Base-by-base conservation (phyloP, 1,140 invertebrate species). In the Samia ricini region DNA sequence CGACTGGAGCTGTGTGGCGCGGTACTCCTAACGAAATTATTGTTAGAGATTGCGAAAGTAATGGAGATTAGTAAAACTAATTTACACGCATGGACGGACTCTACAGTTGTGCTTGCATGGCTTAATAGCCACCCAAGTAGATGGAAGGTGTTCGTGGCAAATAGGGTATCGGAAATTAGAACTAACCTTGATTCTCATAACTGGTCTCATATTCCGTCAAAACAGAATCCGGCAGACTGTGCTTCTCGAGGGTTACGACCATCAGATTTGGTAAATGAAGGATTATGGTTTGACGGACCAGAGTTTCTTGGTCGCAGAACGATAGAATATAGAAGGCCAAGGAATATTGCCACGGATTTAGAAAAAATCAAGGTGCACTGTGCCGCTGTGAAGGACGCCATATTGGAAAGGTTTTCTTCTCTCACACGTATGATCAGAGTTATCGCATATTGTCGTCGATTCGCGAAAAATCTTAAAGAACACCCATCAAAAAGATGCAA, bases 341-440 rank as follows among this genome's bases (percentile, higher is more conserved):
- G 18, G 24, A 24, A 29, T 29, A 56, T 56, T 3, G 18, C 21
- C 7, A 56, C 54, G 10, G 18, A 24, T 18, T 10, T 2, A 26
- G 58, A 60, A 10, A 48, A 51, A 51, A n/a, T 19, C 12, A 23
- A 49, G 23, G 50, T 4, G 29, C 21, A 22, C 21, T 29, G 22
- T 23, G 50, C 58, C 23, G 22, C 48, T 49, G 59, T 61, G 76
- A 76, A 36, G 29, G 89, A 63, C 18, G 52, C 50, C 69, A 21
- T 63, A 4, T 67, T 56, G 63, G 64, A 36, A n/a, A 65, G 55
- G 62, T 69, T 67, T 69, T 73, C 68, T 18, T 29, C 29, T 24
- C 61, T 73, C 36, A 10, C 49, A 3, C 64, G 42, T 56, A 63
- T 67, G 64, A 52, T 73, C 18, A 56, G 58, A 63, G 60, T 72